Percentiles rank a stretch among this genome's conserved stretches.
These are phyloP conservation scores for Diadumene lineata DNA, from an alignment of 92 coral and sea anemone genomes.

Conservation along the genomic window DNA sequence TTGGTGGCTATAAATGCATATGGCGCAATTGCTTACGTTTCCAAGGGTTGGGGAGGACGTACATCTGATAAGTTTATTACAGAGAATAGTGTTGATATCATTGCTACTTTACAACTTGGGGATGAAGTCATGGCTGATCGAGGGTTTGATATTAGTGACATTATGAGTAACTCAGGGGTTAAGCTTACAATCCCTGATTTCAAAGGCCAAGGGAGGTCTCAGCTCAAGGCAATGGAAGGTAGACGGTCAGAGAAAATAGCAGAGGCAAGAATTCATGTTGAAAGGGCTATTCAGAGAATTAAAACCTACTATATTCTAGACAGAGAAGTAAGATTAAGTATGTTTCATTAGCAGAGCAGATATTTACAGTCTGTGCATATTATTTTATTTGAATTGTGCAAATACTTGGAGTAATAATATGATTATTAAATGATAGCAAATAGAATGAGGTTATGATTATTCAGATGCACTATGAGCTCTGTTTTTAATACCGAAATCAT, in stretches of 20 bases:
- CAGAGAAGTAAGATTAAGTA: constrained; percentile 34
- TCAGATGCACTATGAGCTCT: no score
- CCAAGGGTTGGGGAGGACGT: constrained; percentile 53
- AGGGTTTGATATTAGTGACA: constrained; percentile 48
- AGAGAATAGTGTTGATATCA: constrained; percentile 46
- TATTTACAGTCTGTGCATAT: constrained; percentile 34
- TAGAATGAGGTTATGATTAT: no score
- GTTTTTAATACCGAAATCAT: no score
- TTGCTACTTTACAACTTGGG: constrained; percentile 44
- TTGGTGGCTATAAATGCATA: constrained; percentile 45
- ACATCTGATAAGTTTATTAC: constrained; percentile 47
- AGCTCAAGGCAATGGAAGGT: constrained; percentile 32
- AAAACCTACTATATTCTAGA: constrained; percentile 46
- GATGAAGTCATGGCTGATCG: constrained; percentile 45
- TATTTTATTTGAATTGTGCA: no score
- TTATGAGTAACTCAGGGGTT: constrained; percentile 37
- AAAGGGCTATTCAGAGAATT: no score
- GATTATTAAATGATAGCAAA: no score
- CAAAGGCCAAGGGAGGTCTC: constrained; percentile 53
- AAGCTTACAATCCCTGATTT: constrained; percentile 50
- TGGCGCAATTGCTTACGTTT: constrained; percentile 51
- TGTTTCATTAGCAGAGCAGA: constrained; percentile 47
- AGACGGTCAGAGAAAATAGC: constrained; percentile 48
- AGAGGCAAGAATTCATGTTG: constrained; percentile 50
- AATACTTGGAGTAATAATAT: no score